Percentiles rank a stretch among this genome's conserved stretches.
These are phyloP conservation scores for Ophthalmolycus amberensis DNA, from an alignment of 2,113 vertebrate genomes.

Conservation along the genomic window DNA sequence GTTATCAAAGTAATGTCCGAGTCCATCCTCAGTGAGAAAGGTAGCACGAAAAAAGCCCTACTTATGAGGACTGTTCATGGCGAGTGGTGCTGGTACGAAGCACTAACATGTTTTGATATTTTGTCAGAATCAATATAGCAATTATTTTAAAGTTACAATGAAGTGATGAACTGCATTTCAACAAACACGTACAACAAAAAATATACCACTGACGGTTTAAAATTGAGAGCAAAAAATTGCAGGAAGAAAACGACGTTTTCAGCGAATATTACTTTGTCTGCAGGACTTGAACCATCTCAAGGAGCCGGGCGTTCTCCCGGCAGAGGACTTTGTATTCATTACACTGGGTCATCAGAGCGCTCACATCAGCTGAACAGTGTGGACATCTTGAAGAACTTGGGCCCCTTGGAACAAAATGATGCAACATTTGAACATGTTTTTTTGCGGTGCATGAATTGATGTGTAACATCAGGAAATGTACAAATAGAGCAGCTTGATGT, in stretches of 20 bases:
- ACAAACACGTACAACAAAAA: not conserved
- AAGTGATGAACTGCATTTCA: not conserved
- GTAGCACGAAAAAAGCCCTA: not conserved
- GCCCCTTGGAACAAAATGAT: conserved; percentile 12
- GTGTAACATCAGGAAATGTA: not conserved
- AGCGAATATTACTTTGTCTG: conserved; percentile 80
- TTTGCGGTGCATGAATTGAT: not conserved
- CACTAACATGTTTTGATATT: not conserved
- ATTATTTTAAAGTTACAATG: not conserved
- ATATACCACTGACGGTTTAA: not conserved
- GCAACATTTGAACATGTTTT: not conserved
- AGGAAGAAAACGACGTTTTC: not conserved
- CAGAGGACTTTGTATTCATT: conserved; percentile 80
- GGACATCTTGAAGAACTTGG: conserved; percentile 39
- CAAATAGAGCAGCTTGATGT: not conserved
- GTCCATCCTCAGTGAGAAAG: not conserved
- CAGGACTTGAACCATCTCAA: conserved; percentile 83
- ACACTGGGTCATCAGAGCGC: conserved; percentile 75
- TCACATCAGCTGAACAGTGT: conserved; percentile 58
- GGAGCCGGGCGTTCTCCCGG: conserved; percentile 83
- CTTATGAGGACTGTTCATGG: not conserved
- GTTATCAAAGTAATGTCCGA: too few relatives aligned
- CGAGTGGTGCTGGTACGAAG: not conserved
- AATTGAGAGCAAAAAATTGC: not conserved
- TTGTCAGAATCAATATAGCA: not conserved